Conservation (phyloP, 1,140 invertebrate genomes). For the Lasioglossum baleicum region DNA sequence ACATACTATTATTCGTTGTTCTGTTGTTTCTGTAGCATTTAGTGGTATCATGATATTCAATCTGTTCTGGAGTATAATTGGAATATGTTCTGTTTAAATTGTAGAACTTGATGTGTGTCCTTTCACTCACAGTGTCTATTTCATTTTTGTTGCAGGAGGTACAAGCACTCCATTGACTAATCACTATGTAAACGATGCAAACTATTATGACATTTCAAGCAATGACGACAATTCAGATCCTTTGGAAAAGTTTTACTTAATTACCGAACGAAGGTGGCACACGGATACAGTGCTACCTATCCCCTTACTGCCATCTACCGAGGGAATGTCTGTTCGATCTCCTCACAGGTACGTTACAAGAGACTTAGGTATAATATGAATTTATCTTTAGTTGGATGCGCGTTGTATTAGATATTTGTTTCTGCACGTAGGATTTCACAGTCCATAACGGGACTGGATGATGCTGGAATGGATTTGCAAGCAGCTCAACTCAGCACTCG, state of each 20-base stretch:
- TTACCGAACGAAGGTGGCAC: constrained; percentile 70
- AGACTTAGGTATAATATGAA: not conserved
- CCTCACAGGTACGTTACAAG: constrained; percentile 71
- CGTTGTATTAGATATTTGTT: constrained; percentile 11
- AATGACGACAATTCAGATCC: constrained; percentile 63
- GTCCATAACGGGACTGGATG: constrained; percentile 79
- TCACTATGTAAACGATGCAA: constrained; percentile 63
- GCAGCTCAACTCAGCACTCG: constrained; percentile 73
- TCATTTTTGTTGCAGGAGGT: constrained; percentile 64
- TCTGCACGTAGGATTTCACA: constrained; percentile 71
- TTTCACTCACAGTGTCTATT: not conserved
- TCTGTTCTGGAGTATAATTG: not conserved
- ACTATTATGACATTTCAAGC: constrained; percentile 62
- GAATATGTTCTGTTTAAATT: not conserved
- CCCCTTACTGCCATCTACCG: constrained; percentile 69
- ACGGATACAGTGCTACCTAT: constrained; percentile 69
- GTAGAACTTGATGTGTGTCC: not conserved
- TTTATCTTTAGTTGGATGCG: not conserved
- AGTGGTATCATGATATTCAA: not conserved
- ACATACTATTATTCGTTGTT: not conserved
- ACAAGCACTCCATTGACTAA: constrained; percentile 61
- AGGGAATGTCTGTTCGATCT: constrained; percentile 78
- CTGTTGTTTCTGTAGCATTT: not conserved
- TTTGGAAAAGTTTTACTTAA: constrained; percentile 70
- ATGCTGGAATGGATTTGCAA: constrained; percentile 80